Conservation (phyloP, 2,797 vertebrate species). For the Chaetodon trifasciatus region DNA sequence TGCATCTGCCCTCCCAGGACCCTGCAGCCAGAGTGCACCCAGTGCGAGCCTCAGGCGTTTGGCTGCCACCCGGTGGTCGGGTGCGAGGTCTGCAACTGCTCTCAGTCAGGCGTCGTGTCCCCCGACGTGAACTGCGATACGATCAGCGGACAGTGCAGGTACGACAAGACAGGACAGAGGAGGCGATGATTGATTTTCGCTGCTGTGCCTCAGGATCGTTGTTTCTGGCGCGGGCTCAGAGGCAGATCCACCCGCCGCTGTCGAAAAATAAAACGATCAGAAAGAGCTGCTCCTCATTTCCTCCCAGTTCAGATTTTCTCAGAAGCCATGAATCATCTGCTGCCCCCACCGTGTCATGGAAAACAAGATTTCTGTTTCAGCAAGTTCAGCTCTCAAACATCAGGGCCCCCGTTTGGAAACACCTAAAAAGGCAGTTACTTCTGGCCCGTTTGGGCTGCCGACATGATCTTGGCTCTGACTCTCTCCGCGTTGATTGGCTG, state of each 20-base stretch:
- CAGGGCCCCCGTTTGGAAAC: constrained; percentile 15
- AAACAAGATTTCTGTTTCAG: neutral
- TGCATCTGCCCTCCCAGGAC: constrained; percentile 96
- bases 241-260: neutral
- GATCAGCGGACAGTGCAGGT: constrained; percentile 96
- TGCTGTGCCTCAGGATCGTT: neutral
- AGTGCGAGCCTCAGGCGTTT: constrained; percentile 93
- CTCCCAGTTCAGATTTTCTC: neutral
- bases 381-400: constrained; percentile 21
- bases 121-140: constrained; percentile 87
- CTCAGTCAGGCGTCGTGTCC: constrained; percentile 85
- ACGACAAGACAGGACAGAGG: neutral
- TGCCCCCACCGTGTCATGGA: neutral
- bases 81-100: constrained; percentile 97
- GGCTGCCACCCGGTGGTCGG: constrained; percentile 96
- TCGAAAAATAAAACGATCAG: too few relatives aligned
- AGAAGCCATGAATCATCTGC: neutral
- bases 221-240: neutral
- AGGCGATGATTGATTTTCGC: neutral
- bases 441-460: neutral
- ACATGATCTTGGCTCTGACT: constrained; percentile 38
- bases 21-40: constrained; percentile 88
- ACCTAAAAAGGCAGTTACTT: constrained; percentile 30
- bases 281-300: neutral
- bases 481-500: neutral